Evolutionary conservation across 37 sponge, comb jelly and placozoan genomes (phyloP).

Genomic region (Theonella swinhoei): DNA sequence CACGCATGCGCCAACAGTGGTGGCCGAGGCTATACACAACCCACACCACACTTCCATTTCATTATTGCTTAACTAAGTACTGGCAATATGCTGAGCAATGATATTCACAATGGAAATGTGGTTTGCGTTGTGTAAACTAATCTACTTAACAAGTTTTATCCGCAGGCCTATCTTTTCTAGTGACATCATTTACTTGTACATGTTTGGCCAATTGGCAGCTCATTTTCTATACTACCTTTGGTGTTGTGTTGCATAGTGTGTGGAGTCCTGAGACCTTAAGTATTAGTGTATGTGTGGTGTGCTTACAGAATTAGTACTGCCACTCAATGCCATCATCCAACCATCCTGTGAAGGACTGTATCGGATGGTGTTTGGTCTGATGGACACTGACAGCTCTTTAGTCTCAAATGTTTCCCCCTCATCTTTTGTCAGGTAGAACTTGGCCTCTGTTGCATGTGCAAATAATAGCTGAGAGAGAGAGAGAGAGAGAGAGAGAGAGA

Average conservation of each 20-base stretch:
- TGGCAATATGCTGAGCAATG: no score
- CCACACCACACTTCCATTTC: no score
- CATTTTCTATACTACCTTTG: no score
- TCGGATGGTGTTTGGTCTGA: slow-evolving; percentile 36
- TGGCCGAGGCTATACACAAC: no score
- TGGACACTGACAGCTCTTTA: slow-evolving; percentile 6
- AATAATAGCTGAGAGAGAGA: slow-evolving; percentile 48
- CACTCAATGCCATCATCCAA: slow-evolving; percentile 29
- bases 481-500: not conserved
- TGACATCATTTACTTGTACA: not conserved
- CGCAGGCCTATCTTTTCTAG: no score
- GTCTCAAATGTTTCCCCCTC: slow-evolving; percentile 52
- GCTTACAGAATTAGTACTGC: no score
- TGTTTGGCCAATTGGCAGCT: not conserved
- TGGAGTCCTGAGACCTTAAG: no score
- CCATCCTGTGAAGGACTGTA: slow-evolving; percentile 34
- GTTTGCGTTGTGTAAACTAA: no score
- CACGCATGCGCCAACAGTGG: no score
- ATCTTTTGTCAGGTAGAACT: slow-evolving; percentile 53
- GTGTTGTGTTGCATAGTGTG: no score
- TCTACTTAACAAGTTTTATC: no score
- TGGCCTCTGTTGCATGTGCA: slow-evolving; percentile 22
- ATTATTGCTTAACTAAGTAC: no score
- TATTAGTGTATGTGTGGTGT: not conserved
- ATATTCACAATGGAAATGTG: not conserved